A percentile compares a stretch with the other conserved stretches of the same genome.
Conservation (phyloP, 2,888 invertebrate genomes). For the Onthophagus sagittarius region DNA sequence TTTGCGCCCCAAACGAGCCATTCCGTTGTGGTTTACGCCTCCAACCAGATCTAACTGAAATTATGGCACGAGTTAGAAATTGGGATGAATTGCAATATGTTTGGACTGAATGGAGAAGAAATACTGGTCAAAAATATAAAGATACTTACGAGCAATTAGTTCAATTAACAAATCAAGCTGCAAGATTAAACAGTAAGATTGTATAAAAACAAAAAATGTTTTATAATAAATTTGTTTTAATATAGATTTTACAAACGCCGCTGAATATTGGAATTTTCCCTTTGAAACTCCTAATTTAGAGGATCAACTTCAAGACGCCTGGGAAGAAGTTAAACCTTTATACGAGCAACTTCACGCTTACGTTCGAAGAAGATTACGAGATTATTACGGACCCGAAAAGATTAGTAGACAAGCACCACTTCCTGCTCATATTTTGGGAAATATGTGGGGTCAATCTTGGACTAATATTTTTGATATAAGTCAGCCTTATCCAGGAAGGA, state of each 20-base stretch:
- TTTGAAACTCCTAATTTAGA: constrained; percentile 77
- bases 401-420: constrained; percentile 76
- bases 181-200: constrained; percentile 72
- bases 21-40: constrained; percentile 76
- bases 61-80: constrained; percentile 77
- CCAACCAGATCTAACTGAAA: constrained; percentile 71
- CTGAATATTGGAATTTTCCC: constrained; percentile 85
- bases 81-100: constrained; percentile 85
- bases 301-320: constrained; percentile 74
- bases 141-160: constrained; percentile 78
- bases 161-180: constrained; percentile 76
- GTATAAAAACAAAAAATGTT: background rate
- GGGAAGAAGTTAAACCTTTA: constrained; percentile 80
- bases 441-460: constrained; percentile 91
- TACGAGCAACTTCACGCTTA: constrained; percentile 88
- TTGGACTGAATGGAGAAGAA: constrained; percentile 89
- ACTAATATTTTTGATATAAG: constrained; percentile 63
- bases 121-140: constrained; percentile 74
- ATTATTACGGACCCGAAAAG: constrained; percentile 79
- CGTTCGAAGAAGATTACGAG: constrained; percentile 76
- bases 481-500: constrained; percentile 69
- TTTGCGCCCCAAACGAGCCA: constrained; percentile 81
- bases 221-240: background rate
- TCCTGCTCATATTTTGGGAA: constrained; percentile 82
- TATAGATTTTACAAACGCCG: constrained; percentile 72